Conservation (phyloP, 2,113 vertebrate species). For the Lycaon pictus region DNA sequence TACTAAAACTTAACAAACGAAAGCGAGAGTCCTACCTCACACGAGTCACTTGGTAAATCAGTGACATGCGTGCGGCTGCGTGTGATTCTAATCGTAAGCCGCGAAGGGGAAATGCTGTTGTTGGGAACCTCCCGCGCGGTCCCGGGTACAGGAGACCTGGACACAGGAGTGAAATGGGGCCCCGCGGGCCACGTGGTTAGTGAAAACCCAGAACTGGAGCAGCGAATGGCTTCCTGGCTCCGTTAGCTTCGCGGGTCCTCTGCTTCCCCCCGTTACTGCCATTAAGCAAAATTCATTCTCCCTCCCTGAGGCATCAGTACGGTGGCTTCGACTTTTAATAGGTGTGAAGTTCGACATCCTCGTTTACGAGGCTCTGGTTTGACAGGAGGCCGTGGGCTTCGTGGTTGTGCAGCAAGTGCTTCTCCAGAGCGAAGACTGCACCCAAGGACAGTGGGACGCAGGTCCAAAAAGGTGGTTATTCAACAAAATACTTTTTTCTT, state of each 20-base stretch:
- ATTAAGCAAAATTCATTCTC: neutral
- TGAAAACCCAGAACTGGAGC: neutral
- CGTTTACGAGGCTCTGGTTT: neutral
- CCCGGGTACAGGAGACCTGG: neutral
- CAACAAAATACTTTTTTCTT: neutral
- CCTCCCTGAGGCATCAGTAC: neutral
- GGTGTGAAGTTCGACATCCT: neutral
- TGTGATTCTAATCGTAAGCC: neutral
- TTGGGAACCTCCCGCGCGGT: too few relatives aligned
- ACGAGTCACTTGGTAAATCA: neutral
- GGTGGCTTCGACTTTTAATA: neutral
- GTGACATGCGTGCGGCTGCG: fast-evolving
- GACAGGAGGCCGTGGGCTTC: neutral
- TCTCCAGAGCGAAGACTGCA: neutral
- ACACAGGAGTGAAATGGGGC: too few relatives aligned
- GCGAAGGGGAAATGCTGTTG: neutral
- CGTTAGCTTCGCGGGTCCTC: neutral
- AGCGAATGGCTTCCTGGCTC: neutral
- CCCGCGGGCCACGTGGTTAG: neutral
- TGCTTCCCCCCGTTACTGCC: neutral
- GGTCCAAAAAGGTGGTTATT: neutral
- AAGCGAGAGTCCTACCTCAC: neutral
- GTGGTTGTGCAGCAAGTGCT: neutral
- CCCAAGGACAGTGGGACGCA: neutral
- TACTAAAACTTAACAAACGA: neutral